Evolutionary conservation across 2,797 vertebrate species (phyloP).

Genomic region (Heliangelus exortis): DNA sequence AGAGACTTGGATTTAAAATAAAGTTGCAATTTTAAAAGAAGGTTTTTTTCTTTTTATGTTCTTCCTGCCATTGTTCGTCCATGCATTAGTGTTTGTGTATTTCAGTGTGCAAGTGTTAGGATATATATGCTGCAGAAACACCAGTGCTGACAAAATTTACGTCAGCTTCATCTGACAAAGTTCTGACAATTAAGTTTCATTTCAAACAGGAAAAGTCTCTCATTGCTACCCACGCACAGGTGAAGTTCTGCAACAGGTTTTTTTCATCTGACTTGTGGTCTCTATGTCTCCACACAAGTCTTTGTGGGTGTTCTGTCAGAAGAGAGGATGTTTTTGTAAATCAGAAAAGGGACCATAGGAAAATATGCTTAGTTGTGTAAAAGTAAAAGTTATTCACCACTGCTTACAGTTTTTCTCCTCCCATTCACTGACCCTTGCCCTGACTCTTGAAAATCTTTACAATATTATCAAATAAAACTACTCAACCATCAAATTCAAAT

Average conservation of each 20-base stretch:
- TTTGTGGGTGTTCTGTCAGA: background rate
- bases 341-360: background rate
- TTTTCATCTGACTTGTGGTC: background rate
- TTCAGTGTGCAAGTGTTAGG: background rate
- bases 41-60: background rate
- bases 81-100: background rate
- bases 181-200: background rate
- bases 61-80: conserved; percentile 28
- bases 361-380: background rate
- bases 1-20: conserved; percentile 48
- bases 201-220: background rate
- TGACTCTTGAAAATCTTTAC: background rate
- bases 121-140: background rate
- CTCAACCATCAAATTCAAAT: background rate
- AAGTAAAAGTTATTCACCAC: background rate
- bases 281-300: background rate
- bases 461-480: background rate
- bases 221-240: background rate
- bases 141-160: background rate
- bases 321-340: background rate
- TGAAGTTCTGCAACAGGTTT: background rate
- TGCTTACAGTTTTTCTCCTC: background rate
- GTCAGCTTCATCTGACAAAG: background rate
- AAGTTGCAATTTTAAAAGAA: background rate
- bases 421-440: background rate